Evolutionary conservation across 2,888 invertebrate species (phyloP).

Genomic region (Eristalinus aeneus): DNA sequence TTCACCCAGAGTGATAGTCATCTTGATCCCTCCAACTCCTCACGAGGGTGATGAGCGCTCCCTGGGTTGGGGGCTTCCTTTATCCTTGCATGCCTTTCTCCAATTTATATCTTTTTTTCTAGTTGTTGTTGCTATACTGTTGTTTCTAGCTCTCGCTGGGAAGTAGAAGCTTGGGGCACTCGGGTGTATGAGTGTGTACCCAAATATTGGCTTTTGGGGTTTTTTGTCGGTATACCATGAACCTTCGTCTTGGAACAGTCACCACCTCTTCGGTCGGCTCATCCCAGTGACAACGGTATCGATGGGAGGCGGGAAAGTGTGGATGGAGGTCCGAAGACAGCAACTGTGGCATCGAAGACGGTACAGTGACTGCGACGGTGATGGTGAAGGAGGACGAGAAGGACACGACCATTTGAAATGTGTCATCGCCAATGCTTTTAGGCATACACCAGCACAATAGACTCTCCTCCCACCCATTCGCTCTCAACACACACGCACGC

Average conservation of each 20-base stretch:
- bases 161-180: constrained; percentile 62
- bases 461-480: constrained; percentile 15
- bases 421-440: constrained; percentile 70
- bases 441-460: constrained; percentile 58
- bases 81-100: constrained; percentile 63
- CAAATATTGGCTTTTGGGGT: constrained; percentile 71
- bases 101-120: constrained; percentile 44
- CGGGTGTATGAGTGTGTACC: constrained; percentile 55
- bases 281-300: constrained; percentile 25
- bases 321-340: not conserved
- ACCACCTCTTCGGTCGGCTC: constrained; percentile 37
- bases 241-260: constrained; percentile 39
- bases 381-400: not conserved
- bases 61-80: constrained; percentile 17
- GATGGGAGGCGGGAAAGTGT: not conserved
- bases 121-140: not conserved
- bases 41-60: constrained; percentile 14
- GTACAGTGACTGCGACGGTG: constrained; percentile 15
- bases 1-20: constrained; percentile 53
- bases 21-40: constrained; percentile 42
- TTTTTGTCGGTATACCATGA: constrained; percentile 65
- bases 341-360: not conserved
- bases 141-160: constrained; percentile 47
- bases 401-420: constrained; percentile 66
- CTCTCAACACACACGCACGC: constrained; percentile 37